Evolutionary conservation across 2,113 vertebrate species (phyloP).

Genomic region (Forbesichthys agassizii): DNA sequence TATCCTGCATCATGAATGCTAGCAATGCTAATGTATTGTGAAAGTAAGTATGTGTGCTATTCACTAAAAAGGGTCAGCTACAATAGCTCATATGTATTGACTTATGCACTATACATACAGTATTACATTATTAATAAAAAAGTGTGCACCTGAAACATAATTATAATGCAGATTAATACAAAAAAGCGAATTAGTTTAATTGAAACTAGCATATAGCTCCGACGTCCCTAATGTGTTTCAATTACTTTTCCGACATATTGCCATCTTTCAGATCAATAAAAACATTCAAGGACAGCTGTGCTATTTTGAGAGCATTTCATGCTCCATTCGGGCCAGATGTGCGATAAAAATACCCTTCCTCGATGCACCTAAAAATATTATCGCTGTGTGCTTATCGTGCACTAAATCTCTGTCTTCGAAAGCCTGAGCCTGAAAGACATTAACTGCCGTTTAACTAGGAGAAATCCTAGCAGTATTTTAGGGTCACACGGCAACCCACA

Average conservation of each 20-base stretch:
- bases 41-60: conserved; percentile 27
- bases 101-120: no score
- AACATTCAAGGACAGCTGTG: conserved; percentile 32
- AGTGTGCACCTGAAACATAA: neutral
- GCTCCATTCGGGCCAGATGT: conserved; percentile 67
- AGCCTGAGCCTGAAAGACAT: conserved; percentile 30
- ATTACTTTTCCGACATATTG: conserved; percentile 17
- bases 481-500: conserved; percentile 66
- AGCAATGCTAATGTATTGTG: conserved; percentile 1
- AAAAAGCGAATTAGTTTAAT: neutral
- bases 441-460: conserved; percentile 55
- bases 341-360: conserved; percentile 52
- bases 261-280: conserved; percentile 55
- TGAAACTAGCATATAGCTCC: neutral
- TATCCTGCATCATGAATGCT: conserved; percentile 9
- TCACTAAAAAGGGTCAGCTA: no score
- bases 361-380: conserved; percentile 44
- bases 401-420: conserved; percentile 37
- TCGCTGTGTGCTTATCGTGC: conserved; percentile 47
- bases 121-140: no score
- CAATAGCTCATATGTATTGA: no score
- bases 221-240: neutral
- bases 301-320: conserved; percentile 66
- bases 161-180: neutral
- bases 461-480: conserved; percentile 48